Percentiles rank a stretch among this genome's conserved stretches.
Conservation (phyloP, 1,140 invertebrate species). For the Oncopodura yosiiana region DNA sequence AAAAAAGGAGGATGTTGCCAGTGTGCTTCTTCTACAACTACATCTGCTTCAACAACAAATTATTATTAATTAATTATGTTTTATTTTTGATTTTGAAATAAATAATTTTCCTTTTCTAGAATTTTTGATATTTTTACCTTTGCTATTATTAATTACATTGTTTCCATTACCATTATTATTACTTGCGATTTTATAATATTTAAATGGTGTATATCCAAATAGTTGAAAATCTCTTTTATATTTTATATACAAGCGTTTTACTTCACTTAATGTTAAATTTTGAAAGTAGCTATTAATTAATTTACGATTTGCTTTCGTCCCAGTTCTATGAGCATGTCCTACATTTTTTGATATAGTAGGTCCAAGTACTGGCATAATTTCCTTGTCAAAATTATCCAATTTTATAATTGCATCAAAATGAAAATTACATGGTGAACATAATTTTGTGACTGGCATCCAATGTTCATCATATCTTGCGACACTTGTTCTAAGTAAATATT, state of each 20-base stretch:
- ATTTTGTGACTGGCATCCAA: conserved; percentile 72
- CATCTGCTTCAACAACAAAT: too few relatives aligned
- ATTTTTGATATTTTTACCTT: too few relatives aligned
- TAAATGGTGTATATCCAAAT: conserved; percentile 37
- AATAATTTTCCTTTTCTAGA: too few relatives aligned
- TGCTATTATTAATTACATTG: too few relatives aligned
- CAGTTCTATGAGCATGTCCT: conserved; percentile 25
- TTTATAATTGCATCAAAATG: conserved; percentile 47
- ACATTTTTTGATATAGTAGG: conserved; percentile 9
- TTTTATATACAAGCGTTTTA: conserved; percentile 34
- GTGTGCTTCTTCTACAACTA: too few relatives aligned
- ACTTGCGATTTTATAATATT: conserved; percentile 34
- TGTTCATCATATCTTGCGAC: conserved; percentile 66
- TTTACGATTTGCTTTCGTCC: conserved; percentile 15
- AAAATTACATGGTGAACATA: conserved; percentile 76
- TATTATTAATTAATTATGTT: too few relatives aligned
- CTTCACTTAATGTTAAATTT: conserved; percentile 21
- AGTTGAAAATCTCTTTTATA: conserved; percentile 36
- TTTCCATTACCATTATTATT: too few relatives aligned
- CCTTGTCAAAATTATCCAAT: conserved; percentile 32
- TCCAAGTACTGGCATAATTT: conserved; percentile 26
- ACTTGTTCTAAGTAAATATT: conserved; percentile 37
- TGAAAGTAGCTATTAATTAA: conserved; percentile 24
- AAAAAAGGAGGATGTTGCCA: too few relatives aligned
- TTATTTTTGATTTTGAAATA: too few relatives aligned